phyloP scores from a whole-genome alignment of 2,888 invertebrate species.

The Polyploca ridens region DNA sequence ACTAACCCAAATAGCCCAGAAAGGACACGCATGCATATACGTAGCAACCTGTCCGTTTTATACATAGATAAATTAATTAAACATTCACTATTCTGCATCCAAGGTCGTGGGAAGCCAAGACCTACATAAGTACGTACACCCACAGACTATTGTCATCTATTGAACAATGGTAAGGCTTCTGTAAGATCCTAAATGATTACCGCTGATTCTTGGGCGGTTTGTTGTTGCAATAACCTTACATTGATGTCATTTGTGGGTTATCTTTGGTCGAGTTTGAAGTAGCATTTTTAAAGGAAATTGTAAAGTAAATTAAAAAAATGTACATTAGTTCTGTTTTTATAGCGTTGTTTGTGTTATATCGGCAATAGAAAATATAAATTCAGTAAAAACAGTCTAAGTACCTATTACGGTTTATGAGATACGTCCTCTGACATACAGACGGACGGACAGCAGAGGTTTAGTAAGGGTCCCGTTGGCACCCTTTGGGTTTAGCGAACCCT shows the following conservation, averaged over 20 bases:
- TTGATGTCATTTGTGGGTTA: background rate
- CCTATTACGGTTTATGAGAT: too few species aligned
- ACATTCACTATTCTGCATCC: slow-evolving; percentile 42
- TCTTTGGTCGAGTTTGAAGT: background rate
- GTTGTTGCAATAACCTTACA: background rate
- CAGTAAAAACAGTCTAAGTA: too few species aligned
- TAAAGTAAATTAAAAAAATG: too few species aligned
- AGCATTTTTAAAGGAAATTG: background rate
- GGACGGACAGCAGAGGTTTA: too few species aligned
- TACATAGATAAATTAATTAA: slow-evolving; percentile 45
- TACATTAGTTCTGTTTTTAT: too few species aligned
- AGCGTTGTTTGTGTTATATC: too few species aligned
- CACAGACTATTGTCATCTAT: slow-evolving; percentile 16
- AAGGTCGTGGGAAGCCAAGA: slow-evolving; percentile 39
- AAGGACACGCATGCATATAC: slow-evolving; percentile 17
- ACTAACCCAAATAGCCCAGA: slow-evolving; percentile 17
- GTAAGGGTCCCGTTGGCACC: too few species aligned
- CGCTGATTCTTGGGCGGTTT: slow-evolving; percentile 1
- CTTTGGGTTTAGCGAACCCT: too few species aligned
- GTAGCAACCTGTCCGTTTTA: slow-evolving; percentile 23
- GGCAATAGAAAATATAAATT: too few species aligned
- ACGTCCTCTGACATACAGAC: too few species aligned
- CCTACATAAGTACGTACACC: slow-evolving; percentile 15
- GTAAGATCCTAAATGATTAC: slow-evolving; percentile 15
- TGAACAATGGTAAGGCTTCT: slow-evolving; percentile 21